These are phyloP conservation scores for Columba janthina DNA, from an alignment of 2,113 vertebrate species.

Conservation along the genomic window DNA sequence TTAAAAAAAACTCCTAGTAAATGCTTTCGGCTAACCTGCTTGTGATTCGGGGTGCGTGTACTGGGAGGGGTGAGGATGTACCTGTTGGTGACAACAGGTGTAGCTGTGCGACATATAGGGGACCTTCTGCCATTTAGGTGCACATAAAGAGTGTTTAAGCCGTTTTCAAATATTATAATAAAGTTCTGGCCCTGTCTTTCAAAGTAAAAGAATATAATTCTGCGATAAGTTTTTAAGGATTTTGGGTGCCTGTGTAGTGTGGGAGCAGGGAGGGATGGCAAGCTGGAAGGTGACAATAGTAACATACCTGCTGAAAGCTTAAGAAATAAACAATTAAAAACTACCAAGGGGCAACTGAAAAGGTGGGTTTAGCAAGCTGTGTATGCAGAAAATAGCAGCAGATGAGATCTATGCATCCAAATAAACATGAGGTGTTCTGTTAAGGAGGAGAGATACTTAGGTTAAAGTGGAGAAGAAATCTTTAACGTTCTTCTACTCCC, in stretches of 20 bases:
- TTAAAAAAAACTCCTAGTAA: background rate
- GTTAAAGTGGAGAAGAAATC: background rate
- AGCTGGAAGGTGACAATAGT: background rate
- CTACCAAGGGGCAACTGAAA: background rate
- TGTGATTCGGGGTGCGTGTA: rapidly evolving
- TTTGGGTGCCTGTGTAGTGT: background rate
- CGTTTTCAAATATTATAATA: rapidly evolving
- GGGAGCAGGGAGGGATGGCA: background rate
- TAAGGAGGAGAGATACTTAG: background rate
- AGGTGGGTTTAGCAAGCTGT: background rate
- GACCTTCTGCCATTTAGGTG: background rate
- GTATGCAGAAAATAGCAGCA: background rate
- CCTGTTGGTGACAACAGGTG: background rate
- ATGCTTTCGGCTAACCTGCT: background rate
- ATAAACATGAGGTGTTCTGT: background rate
- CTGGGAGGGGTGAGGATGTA: background rate
- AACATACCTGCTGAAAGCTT: rapidly evolving
- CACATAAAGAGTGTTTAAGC: rapidly evolving
- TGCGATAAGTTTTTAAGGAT: background rate
- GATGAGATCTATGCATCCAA: background rate
- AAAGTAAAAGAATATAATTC: background rate
- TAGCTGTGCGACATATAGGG: rapidly evolving
- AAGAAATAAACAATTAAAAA: background rate
- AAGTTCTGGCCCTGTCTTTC: background rate
- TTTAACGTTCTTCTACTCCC: rapidly evolving